A percentile compares a stretch with the other conserved stretches of the same genome.
phyloP scores from a whole-genome alignment of 2,113 vertebrate species.

The Percopsis transmontana region DNA sequence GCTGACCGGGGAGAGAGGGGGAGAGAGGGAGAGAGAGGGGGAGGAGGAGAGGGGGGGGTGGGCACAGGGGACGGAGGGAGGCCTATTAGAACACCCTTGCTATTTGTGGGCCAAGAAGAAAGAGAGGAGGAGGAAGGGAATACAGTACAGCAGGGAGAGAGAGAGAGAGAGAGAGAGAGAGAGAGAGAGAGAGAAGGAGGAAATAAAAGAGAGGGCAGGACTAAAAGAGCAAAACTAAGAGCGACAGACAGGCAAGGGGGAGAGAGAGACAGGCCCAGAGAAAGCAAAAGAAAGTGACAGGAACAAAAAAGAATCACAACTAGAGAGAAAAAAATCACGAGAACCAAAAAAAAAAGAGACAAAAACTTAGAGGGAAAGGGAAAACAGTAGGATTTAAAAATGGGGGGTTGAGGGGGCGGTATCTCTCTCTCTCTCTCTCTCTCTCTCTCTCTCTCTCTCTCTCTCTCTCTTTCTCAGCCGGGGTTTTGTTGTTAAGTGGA shows the following conservation, averaged over 20 bases:
- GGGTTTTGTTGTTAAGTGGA: constrained; percentile 19
- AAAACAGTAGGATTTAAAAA: too few relatives aligned
- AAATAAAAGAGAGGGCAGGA: background rate
- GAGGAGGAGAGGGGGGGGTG: constrained; percentile 36
- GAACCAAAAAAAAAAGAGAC: too few relatives aligned
- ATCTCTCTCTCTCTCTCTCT: background rate
- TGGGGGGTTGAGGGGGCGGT: constrained; percentile 7
- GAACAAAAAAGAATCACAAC: too few relatives aligned
- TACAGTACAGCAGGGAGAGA: constrained; percentile 6
- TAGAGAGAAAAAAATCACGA: constrained; percentile 1
- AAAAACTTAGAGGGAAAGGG: background rate
- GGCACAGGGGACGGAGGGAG: constrained; percentile 65
- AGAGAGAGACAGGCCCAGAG: background rate
- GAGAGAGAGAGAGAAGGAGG: constrained; percentile 13
- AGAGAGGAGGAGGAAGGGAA: constrained; percentile 1
- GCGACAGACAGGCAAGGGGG: too few relatives aligned
- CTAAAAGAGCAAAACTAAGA: background rate
- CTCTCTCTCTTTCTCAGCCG: constrained; percentile 9
- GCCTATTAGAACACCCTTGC: constrained; percentile 63
- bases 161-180: constrained; percentile 9
- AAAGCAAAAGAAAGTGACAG: constrained; percentile 15
- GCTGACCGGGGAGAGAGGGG: constrained; percentile 43
- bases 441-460: constrained; percentile 8
- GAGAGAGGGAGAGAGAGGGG: constrained; percentile 39
- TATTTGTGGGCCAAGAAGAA: constrained; percentile 37